These are phyloP conservation scores for Falco naumanni DNA, from an alignment of 2,797 vertebrate species.

Conservation along the genomic window DNA sequence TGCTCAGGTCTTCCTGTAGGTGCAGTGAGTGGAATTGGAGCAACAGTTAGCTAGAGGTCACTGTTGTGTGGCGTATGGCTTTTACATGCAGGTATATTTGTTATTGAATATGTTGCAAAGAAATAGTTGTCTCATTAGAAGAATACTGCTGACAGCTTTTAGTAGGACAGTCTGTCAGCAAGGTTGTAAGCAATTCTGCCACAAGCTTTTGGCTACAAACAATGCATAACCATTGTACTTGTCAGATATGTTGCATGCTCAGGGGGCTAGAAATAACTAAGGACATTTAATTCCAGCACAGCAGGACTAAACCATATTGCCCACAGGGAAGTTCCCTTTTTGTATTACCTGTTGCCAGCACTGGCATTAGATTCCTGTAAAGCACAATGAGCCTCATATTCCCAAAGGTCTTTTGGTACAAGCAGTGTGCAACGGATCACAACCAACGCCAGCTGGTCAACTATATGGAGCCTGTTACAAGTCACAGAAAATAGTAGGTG, in stretches of 20 bases:
- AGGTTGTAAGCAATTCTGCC: not conserved
- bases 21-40: not conserved
- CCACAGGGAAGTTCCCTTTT: not conserved
- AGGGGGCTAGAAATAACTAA: not conserved
- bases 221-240: not conserved
- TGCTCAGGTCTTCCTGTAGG: not conserved
- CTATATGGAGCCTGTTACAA: fast-evolving
- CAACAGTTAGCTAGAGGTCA: not conserved
- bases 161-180: not conserved
- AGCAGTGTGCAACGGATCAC: not conserved
- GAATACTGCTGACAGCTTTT: not conserved
- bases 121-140: not conserved
- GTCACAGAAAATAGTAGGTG: not conserved
- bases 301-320: too few relatives aligned
- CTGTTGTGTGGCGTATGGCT: not conserved
- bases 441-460: not conserved
- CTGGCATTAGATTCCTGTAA: not conserved
- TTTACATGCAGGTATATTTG: not conserved
- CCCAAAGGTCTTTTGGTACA: not conserved
- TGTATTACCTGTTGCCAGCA: not conserved
- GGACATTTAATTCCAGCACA: not conserved
- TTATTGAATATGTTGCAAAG: not conserved
- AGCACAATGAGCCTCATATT: not conserved
- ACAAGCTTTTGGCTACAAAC: not conserved
- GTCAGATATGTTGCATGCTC: not conserved